Evolutionary conservation across 2,113 vertebrate genomes (phyloP), one percentile per base, ranked within the genome.

Genomic region (Apteryx mantelli): DNA sequence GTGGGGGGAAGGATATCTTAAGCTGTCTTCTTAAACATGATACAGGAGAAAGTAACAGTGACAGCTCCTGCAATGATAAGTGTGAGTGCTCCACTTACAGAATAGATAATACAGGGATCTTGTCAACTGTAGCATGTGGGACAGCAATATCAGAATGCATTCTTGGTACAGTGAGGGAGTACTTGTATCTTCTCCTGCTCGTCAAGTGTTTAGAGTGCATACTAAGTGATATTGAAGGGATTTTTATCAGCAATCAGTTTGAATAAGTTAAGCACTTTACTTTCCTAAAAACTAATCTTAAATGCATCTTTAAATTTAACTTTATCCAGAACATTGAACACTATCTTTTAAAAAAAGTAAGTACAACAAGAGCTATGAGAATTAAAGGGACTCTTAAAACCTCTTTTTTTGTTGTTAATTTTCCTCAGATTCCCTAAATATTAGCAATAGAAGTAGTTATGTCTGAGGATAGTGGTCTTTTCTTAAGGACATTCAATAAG

Each of bases 211-310:
- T 93, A 88, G 76, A 97, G 94, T 86, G 76, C 61, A n/a, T 58
- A 83, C 71, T 95, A 95, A 96, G 76, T 94, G 82, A 79, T 91
- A 92, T 42, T 88, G 89, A 95, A 96, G 66, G 48, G 40, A 38
- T 90, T 94, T 93, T 92, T 97, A 95, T 95, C 94, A 96, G 53
- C 40, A 90, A 93, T 90, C 76, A 46, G 64, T 79, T 95, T 16
- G 71, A 94, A 92, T 64, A 89, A 86, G 52, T 87, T 85, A 79
- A 91, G 42, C 15, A 86, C 13, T 92, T 91, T 60, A 40, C 68
- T 78, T 86, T 80, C 60, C 53, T 74, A 66, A 88, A 85, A 91
- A 69, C 42, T 77, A 70, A 85, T 93, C 83, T 89, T 71, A 94
- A 90, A 95, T 44, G 5, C 9, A 88, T 68, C 65, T 95, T 83